A percentile compares a stretch with the other conserved stretches of the same genome.
Conservation (phyloP, 2,888 invertebrate genomes). For the Dasysyrphus tricinctus region DNA sequence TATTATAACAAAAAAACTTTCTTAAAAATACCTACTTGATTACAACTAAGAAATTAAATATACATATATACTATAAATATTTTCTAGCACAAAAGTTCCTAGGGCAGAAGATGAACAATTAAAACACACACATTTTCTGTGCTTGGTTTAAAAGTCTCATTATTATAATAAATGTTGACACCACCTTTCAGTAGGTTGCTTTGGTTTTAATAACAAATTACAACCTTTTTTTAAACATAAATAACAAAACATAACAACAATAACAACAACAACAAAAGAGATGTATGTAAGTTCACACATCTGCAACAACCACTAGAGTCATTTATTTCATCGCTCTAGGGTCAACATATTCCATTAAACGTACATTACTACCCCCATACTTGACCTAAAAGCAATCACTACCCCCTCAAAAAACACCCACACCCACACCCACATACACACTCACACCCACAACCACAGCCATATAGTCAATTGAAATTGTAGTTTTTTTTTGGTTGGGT, state of each 20-base stretch:
- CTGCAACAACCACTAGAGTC: slow-evolving; percentile 46
- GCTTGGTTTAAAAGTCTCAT: neutral
- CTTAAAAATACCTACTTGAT: neutral
- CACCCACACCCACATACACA: neutral
- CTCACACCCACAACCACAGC: neutral
- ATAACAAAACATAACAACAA: neutral
- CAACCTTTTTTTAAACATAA: neutral
- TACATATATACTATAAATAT: neutral
- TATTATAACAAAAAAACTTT: too few relatives aligned
- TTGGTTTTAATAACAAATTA: slow-evolving; percentile 36
- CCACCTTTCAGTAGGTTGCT: slow-evolving; percentile 5
- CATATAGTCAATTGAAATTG: slow-evolving; percentile 23
- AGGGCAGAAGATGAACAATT: slow-evolving; percentile 7
- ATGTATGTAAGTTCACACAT: slow-evolving; percentile 12
- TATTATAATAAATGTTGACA: slow-evolving; percentile 40
- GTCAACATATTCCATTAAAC: slow-evolving; percentile 53
- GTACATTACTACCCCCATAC: slow-evolving; percentile 37
- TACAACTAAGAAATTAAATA: neutral
- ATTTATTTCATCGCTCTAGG: slow-evolving; percentile 51
- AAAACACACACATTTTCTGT: slow-evolving; percentile 6
- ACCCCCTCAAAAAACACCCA: slow-evolving; percentile 1
- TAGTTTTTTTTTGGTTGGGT: slow-evolving; percentile 43
- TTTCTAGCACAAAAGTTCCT: neutral
- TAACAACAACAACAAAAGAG: neutral
- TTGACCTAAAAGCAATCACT: slow-evolving; percentile 63